Evolutionary conservation across 2,888 invertebrate species (phyloP).

Genomic region (Lithophane leautieri): DNA sequence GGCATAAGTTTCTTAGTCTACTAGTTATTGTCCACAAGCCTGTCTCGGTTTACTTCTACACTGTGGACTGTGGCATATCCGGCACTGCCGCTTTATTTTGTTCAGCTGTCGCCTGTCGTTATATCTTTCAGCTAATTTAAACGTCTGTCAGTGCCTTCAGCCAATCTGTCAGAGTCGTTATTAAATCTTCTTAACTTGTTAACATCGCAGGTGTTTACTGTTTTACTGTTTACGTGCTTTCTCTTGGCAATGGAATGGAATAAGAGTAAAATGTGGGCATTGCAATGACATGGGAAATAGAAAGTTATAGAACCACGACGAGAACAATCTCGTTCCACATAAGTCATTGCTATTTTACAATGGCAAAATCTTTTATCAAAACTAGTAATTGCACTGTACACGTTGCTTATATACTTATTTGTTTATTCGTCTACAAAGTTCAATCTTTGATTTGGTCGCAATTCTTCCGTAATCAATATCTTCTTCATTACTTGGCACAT

Average conservation of each 20-base stretch:
- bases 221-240: conserved; percentile 19
- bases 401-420: not conserved
- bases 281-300: not conserved
- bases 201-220: conserved; percentile 21
- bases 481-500: not conserved
- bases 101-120: conserved; percentile 39
- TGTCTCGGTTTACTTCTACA: conserved; percentile 18
- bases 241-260: not conserved
- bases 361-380: not conserved
- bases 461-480: not conserved
- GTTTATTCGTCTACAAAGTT: not conserved
- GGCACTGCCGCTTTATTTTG: conserved; percentile 43
- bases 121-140: conserved; percentile 50
- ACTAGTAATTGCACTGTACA: not conserved
- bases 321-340: not conserved
- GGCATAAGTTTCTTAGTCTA: conserved; percentile 14
- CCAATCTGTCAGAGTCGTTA: conserved; percentile 39
- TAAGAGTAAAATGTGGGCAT: not conserved
- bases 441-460: not conserved
- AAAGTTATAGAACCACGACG: not conserved
- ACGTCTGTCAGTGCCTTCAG: conserved; percentile 31
- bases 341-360: not conserved
- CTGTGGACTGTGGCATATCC: conserved; percentile 13
- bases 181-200: conserved; percentile 32
- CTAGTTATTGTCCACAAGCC: conserved; percentile 14